Evolutionary conservation across 2,888 invertebrate genomes (phyloP).

Genomic region (Tetragnatha montana): DNA sequence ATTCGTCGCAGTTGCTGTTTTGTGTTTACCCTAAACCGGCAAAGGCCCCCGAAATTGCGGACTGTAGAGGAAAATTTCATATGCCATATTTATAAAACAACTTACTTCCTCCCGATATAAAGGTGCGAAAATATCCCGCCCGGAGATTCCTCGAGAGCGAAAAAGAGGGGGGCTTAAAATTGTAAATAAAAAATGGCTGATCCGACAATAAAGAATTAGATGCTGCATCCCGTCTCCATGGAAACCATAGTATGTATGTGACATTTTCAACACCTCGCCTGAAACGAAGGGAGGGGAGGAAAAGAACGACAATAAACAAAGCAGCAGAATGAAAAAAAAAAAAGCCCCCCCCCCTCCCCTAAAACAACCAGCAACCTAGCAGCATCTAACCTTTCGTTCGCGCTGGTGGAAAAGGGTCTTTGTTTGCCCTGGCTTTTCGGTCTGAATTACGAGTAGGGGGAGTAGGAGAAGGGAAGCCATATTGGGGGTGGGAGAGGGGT

Average conservation of each 20-base stretch:
- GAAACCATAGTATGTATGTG: constrained; percentile 64
- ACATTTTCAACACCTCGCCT: constrained; percentile 38
- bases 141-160: constrained; percentile 3
- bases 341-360: constrained; percentile 30
- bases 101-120: constrained; percentile 26
- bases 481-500: constrained; percentile 48
- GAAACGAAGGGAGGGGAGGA: constrained; percentile 11
- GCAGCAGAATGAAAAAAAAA: constrained; percentile 3
- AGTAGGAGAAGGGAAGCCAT: constrained; percentile 51
- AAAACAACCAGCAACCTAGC: constrained; percentile 69
- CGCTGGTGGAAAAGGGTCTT: constrained; percentile 32
- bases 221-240: constrained; percentile 60
- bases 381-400: constrained; percentile 69
- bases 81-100: constrained; percentile 61
- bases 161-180: constrained; percentile 8
- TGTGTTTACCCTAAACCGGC: constrained; percentile 13
- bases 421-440: constrained; percentile 65
- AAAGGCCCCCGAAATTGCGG: constrained; percentile 22
- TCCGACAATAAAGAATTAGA: constrained; percentile 71
- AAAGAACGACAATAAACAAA: not conserved
- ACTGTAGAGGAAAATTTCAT: constrained; percentile 21
- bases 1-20: constrained; percentile 11
- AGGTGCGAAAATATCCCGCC: not conserved
- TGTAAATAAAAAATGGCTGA: constrained; percentile 68
- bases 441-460: constrained; percentile 69